Base-by-base conservation (phyloP, 2,113 vertebrate genomes). In the Sitta europaea region DNA sequence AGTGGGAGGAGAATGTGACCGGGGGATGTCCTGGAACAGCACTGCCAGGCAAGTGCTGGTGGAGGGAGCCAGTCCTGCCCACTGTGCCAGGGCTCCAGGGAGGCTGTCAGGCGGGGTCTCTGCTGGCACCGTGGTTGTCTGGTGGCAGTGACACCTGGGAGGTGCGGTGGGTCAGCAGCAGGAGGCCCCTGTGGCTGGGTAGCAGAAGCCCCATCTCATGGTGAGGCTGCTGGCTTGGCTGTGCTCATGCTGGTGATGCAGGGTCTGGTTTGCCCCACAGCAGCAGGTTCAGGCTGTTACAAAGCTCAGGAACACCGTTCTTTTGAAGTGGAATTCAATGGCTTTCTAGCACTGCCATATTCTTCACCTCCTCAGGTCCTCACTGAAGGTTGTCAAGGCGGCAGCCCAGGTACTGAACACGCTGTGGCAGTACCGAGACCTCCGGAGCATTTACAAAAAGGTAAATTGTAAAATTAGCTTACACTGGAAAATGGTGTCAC, bases 391-490 rank as follows among this genome's bases (percentile, higher is more conserved):
- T 94, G 99, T 99, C 72, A 99, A 99, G 96, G 99, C 99, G 7
- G 98, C 99, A 0, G 99, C 99, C 94, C 99, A 99, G 97, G 99
- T 99, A 42, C 98, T 99, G 97, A 99, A 99, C 92, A 99, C 99
- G 1, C 97, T 99, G 76, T 99, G 99, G 99, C 99, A 99, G 97
- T 99, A 99, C 97, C 97, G 99, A 94, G 99, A 99, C 94, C 99
- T 99, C 81, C 99, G 99, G 27, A 98, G 99, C 97, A 99, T 99
- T 97, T 99, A 99, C 94, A 99, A 99, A 97, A 99, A 99, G 98
- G 99, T 99, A 98, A 97, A 82, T 23, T n/a, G 27, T 43, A 61
- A 59, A 73, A 86, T 82, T 36, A 92, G 54, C 84, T 90, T 74
- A 65, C 65, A 5, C 42, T 62, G 79, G 35, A 51, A 91, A 72